Evolutionary conservation across 2,888 invertebrate species (phyloP).

Genomic region (Mechanitis mazaeus): DNA sequence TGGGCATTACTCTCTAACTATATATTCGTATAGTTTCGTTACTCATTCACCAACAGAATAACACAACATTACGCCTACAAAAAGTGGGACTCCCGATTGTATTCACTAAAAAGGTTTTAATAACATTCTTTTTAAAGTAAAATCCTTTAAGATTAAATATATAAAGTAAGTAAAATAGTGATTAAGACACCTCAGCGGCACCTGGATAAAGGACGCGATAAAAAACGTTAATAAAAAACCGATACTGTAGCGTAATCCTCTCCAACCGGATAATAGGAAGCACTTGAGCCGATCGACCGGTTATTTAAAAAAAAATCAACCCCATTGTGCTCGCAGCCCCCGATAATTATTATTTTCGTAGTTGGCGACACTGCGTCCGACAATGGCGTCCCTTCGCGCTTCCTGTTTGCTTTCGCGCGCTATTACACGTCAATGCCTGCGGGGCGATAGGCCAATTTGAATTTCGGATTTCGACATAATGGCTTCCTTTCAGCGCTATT

Average conservation of each 20-base stretch:
- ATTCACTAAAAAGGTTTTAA: slow-evolving; percentile 1
- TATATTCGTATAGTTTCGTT: too few relatives aligned
- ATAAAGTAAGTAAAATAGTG: slow-evolving; percentile 56
- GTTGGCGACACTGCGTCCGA: slow-evolving; percentile 72
- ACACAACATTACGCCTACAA: neutral
- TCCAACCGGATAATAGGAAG: slow-evolving; percentile 65
- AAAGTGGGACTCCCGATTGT: slow-evolving; percentile 1
- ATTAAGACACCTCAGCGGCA: slow-evolving; percentile 64
- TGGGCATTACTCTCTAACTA: too few relatives aligned
- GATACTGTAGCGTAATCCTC: slow-evolving; percentile 70
- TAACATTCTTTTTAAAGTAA: slow-evolving; percentile 10
- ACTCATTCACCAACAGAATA: neutral
- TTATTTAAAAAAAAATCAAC: slow-evolving; percentile 59
- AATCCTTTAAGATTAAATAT: slow-evolving; percentile 42
- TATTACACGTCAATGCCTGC: slow-evolving; percentile 73
- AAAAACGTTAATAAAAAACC: slow-evolving; percentile 45
- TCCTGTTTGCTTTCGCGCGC: slow-evolving; percentile 76
- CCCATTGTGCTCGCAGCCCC: slow-evolving; percentile 66
- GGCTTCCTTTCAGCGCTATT: slow-evolving; percentile 54
- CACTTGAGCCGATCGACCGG: slow-evolving; percentile 73
- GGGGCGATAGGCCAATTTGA: slow-evolving; percentile 72
- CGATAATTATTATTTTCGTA: slow-evolving; percentile 76
- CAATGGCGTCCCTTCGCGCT: slow-evolving; percentile 66
- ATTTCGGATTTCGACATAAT: slow-evolving; percentile 66
- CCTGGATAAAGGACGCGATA: slow-evolving; percentile 55